These are phyloP conservation scores for Etia nguti DNA, from an alignment of 2,113 vertebrate genomes.

Conservation along the genomic window DNA sequence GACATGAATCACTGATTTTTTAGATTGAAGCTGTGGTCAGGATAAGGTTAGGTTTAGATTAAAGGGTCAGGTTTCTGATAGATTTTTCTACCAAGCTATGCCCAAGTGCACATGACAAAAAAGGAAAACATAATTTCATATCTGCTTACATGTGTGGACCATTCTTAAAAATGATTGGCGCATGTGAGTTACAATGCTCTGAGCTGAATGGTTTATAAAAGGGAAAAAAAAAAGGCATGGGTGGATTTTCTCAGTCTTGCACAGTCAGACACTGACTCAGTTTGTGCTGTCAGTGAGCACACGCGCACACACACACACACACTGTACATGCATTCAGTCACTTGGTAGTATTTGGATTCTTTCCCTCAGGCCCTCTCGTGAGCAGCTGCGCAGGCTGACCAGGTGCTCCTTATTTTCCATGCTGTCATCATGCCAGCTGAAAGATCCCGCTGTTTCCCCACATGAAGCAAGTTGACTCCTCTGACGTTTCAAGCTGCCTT, in stretches of 20 bases:
- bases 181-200: not conserved
- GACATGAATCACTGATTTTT: not conserved
- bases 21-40: not conserved
- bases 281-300: constrained; percentile 13
- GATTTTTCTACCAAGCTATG: not conserved
- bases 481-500: not conserved
- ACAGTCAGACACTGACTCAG: constrained; percentile 21
- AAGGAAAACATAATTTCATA: not conserved
- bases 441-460: not conserved
- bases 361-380: constrained; percentile 17
- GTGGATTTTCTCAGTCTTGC: not conserved
- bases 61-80: not conserved
- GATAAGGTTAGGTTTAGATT: not conserved
- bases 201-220: not conserved
- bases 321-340: not conserved
- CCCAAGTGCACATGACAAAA: not conserved
- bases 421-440: constrained; percentile 28
- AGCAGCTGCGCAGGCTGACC: constrained; percentile 49
- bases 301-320: not conserved
- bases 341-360: constrained; percentile 2
- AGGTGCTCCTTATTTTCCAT: constrained; percentile 45
- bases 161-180: not conserved
- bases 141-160: not conserved
- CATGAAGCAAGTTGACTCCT: constrained; percentile 6
- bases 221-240: not conserved